Conservation (phyloP, 2,113 vertebrate species). For the Pomatorhinus ruficollis region DNA sequence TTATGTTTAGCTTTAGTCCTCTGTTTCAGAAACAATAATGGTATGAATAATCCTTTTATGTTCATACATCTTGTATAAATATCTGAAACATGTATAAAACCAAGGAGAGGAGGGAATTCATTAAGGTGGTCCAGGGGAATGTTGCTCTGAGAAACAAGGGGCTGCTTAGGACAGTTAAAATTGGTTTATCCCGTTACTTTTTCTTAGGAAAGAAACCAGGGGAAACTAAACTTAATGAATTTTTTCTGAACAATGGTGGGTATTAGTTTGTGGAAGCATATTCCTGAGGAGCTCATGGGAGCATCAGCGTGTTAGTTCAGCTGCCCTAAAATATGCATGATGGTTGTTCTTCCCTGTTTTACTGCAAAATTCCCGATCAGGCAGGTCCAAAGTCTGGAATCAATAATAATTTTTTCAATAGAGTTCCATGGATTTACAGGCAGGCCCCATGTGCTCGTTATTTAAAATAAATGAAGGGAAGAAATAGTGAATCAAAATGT, state of each 20-base stretch:
- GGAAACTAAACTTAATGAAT: neutral
- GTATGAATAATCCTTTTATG: slow-evolving; percentile 44
- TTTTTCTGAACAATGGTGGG: neutral
- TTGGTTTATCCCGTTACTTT: neutral
- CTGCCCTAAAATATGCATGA: neutral
- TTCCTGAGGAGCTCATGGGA: neutral
- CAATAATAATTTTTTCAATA: neutral
- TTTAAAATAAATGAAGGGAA: neutral
- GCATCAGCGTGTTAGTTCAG: neutral
- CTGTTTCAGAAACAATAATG: slow-evolving; percentile 29
- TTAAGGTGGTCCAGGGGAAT: slow-evolving; percentile 28
- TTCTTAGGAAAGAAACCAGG: neutral
- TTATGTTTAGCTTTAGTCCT: slow-evolving; percentile 28
- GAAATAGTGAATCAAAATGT: neutral
- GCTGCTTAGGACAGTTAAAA: neutral
- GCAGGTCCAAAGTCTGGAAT: slow-evolving; percentile 3
- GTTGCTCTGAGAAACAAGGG: neutral
- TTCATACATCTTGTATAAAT: slow-evolving; percentile 47
- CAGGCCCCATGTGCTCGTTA: neutral
- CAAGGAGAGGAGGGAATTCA: neutral
- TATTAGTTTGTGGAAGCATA: neutral
- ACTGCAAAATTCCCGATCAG: neutral
- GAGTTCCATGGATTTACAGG: neutral
- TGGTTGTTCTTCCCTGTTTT: neutral
- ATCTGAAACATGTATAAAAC: neutral